Conservation (phyloP, 37 sponge, comb jelly and placozoan species). For the Ephydatia muelleri region DNA sequence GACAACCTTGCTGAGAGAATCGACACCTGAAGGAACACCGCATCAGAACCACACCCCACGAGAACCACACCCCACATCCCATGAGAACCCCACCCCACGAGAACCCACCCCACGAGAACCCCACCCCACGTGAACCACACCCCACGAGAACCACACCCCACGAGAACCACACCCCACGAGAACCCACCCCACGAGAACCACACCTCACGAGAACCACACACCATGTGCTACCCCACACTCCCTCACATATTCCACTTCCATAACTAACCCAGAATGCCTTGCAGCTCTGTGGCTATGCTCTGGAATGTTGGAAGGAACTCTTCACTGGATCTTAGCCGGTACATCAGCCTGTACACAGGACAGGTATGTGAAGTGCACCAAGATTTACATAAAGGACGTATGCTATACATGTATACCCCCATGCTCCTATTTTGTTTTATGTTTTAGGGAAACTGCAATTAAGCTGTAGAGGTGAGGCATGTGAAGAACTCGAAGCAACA, state of each 20-base stretch:
- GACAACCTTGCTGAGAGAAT: slow-evolving; percentile 13
- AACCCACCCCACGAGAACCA: background rate
- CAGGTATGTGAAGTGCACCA: background rate
- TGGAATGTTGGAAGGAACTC: slow-evolving; percentile 48
- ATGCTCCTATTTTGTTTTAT: too few relatives aligned
- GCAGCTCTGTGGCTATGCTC: slow-evolving; percentile 19
- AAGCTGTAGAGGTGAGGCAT: too few relatives aligned
- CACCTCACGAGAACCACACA: too few relatives aligned
- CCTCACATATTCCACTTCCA: too few relatives aligned
- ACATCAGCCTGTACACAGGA: slow-evolving; percentile 15
- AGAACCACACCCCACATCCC: too few relatives aligned
- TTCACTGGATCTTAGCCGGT: slow-evolving; percentile 26
- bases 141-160: background rate
- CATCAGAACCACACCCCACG: background rate
- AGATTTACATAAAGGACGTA: background rate
- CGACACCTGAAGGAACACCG: slow-evolving; percentile 40
- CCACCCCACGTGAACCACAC: background rate
- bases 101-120: too few relatives aligned
- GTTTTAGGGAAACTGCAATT: too few relatives aligned
- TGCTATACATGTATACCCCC: too few relatives aligned
- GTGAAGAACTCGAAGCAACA: too few relatives aligned
- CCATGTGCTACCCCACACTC: too few relatives aligned
- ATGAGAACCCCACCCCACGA: background rate
- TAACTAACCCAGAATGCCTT: slow-evolving; percentile 12
- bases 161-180: too few relatives aligned